These are phyloP conservation scores for Leucophora obtusa DNA, from an alignment of 2,888 invertebrate species.

Conservation along the genomic window DNA sequence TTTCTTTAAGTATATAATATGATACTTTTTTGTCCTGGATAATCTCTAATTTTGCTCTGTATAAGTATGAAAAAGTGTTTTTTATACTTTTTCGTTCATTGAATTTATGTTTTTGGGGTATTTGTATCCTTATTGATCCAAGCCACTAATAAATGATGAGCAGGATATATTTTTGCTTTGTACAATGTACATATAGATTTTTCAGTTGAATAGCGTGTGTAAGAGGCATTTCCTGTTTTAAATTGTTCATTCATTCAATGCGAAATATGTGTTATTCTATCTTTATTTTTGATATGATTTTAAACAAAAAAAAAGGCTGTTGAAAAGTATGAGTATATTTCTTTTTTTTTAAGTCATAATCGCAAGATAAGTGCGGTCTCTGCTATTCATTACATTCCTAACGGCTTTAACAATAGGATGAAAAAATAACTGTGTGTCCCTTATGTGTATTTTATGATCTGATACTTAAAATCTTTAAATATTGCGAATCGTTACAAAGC, in stretches of 20 bases:
- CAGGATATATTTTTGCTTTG: constrained; percentile 9
- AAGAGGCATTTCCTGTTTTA: constrained; percentile 76
- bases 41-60: not conserved
- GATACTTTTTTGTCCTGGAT: not conserved
- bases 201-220: constrained; percentile 63
- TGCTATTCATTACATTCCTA: constrained; percentile 73
- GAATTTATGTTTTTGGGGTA: constrained; percentile 10
- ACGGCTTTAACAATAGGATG: not conserved
- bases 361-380: constrained; percentile 76
- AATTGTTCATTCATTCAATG: constrained; percentile 68
- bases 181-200: constrained; percentile 29
- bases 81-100: constrained; percentile 14
- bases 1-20: not conserved
- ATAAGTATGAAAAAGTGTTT: not conserved
- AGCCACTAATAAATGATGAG: constrained; percentile 16
- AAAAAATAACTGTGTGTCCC: constrained; percentile 27
- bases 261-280: constrained; percentile 39
- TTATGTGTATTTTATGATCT: constrained; percentile 56
- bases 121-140: constrained; percentile 2
- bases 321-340: constrained; percentile 67
- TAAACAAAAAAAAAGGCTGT: constrained; percentile 51
- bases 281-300: constrained; percentile 39
- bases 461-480: constrained; percentile 42
- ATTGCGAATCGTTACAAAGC: constrained; percentile 32
- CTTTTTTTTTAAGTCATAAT: constrained; percentile 75